Percentiles rank a stretch among this genome's conserved stretches.
These are phyloP conservation scores for Rhimphoctona megacephalus DNA, from an alignment of 2,888 invertebrate genomes.

Conservation along the genomic window DNA sequence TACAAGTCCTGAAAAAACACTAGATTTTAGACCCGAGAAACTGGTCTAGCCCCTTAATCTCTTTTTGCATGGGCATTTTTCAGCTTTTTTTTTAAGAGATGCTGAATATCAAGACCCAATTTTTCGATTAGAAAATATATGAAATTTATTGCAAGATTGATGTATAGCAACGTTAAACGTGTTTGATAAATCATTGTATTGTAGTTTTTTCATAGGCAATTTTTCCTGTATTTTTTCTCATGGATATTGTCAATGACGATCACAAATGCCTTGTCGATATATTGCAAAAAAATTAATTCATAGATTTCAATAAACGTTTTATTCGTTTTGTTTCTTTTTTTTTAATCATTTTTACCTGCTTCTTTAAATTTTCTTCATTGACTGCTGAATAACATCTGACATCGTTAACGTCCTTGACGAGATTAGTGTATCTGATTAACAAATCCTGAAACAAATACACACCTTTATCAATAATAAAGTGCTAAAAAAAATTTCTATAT, in stretches of 20 bases:
- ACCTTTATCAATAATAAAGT: background rate
- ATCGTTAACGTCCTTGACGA: slow-evolving; percentile 90
- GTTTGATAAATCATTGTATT: too few relatives aligned
- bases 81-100: background rate
- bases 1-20: too few relatives aligned
- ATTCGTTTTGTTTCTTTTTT: background rate
- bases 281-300: background rate
- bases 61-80: too few relatives aligned
- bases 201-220: too few relatives aligned
- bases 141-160: too few relatives aligned
- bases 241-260: too few relatives aligned
- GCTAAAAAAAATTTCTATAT: background rate
- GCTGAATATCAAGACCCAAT: background rate
- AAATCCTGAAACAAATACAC: slow-evolving; percentile 82
- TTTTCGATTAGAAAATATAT: background rate
- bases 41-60: too few relatives aligned
- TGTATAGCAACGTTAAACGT: too few relatives aligned
- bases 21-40: too few relatives aligned
- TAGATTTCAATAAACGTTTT: background rate
- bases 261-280: background rate
- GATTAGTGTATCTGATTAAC: slow-evolving; percentile 87
- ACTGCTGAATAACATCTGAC: slow-evolving; percentile 89
- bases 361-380: slow-evolving; percentile 88
- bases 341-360: slow-evolving; percentile 85
- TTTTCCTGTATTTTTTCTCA: too few relatives aligned